phyloP scores from a whole-genome alignment of 2,797 vertebrate genomes.

The Garrulus glandarius region DNA sequence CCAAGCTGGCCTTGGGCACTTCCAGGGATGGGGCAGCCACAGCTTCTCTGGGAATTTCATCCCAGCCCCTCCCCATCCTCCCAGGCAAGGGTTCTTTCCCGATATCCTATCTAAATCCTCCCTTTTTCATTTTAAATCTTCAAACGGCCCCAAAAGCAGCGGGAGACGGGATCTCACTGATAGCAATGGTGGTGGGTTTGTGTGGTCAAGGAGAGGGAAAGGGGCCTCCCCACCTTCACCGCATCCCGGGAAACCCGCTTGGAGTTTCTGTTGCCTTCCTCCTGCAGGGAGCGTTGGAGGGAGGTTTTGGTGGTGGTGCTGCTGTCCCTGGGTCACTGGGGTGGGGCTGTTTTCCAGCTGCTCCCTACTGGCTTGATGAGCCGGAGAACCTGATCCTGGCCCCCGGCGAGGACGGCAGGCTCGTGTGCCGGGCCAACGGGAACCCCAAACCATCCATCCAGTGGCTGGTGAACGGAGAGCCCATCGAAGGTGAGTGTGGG shows the following conservation, averaged over 20 bases:
- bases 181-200: rapidly evolving
- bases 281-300: rapidly evolving
- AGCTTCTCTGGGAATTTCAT: not conserved
- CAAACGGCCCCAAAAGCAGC: rapidly evolving
- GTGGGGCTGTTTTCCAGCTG: slow-evolving; percentile 78
- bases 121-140: not conserved
- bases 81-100: not conserved
- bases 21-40: not conserved
- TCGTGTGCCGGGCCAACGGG: slow-evolving; percentile 92
- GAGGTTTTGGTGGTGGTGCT: rapidly evolving
- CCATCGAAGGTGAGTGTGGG: slow-evolving; percentile 82
- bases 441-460: slow-evolving; percentile 92
- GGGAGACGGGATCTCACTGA: rapidly evolving
- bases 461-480: slow-evolving; percentile 91
- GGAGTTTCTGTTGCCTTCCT: rapidly evolving
- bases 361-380: slow-evolving; percentile 94
- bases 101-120: not conserved
- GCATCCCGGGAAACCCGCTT: rapidly evolving
- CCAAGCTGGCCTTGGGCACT: rapidly evolving
- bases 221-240: rapidly evolving
- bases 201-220: not conserved
- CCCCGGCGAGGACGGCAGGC: slow-evolving; percentile 87
- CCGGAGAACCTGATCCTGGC: slow-evolving; percentile 91
- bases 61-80: not conserved
- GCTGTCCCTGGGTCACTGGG: not conserved